Evolutionary conservation across 2,113 vertebrate species (phyloP), one percentile per base, ranked within the genome.

Genomic region (Otis tarda): DNA sequence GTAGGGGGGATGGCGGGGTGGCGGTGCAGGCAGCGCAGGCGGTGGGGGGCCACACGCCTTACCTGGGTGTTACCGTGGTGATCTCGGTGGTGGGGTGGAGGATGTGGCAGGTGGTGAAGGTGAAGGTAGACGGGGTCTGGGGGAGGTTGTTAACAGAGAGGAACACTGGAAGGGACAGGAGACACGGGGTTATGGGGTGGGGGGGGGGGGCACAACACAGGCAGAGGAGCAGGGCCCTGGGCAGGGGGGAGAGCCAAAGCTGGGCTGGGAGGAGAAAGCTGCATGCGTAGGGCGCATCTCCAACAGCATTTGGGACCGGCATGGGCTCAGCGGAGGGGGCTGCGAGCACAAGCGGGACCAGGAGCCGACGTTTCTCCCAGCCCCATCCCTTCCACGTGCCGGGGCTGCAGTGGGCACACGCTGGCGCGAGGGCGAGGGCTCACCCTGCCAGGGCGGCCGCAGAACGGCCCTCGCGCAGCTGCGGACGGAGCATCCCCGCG

Each of bases 31-130:
- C 61, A 27, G 90, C 28, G 68, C 53, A 49, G 84, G n/a, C 27
- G 22, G 71, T 6, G 24, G 55, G 49, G 75, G 73, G 33, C 60
- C 93, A 59, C 14, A 1, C 74, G 9, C 83, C 98, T 99, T 98
- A 98, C 98, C 98, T 98, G 97, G 97, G 93, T 35, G 98, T 98
- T 96, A 98, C 97, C 63, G 85, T 96, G 84, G 98, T 97, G 93
- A 97, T 96, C 94, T 98, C 97, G 20, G 97, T 93, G 96, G 98
- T 97, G 94, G 98, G 98, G 95, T 98, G 98, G 76, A 97, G 97
- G 94, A 97, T 97, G 98, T 98, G 98, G 97, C 98, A 98, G 97
- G 98, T 98, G 95, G 98, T 98, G 95, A 98, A 98, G 97, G 98
- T 98, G 97, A 98, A 98, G 73, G 98, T 98, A 97, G 98, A 98